phyloP scores from a whole-genome alignment of 2,888 invertebrate species.

The Ellobium chinense region DNA sequence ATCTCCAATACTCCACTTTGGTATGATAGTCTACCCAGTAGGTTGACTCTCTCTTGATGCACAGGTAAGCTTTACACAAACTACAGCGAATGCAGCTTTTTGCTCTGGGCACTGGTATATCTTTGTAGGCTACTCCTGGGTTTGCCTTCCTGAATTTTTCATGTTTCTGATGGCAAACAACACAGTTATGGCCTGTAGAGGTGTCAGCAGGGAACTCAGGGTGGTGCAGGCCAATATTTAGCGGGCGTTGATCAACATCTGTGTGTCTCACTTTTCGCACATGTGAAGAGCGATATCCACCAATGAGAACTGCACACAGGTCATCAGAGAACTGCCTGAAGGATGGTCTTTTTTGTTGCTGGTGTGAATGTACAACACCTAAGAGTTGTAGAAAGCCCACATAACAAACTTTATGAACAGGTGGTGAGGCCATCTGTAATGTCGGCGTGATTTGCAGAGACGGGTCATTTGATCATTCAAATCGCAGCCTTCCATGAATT shows the following conservation, averaged over 20 bases:
- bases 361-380: not conserved
- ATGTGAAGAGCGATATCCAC: not conserved
- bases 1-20: constrained; percentile 13
- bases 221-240: not conserved
- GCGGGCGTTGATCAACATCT: not conserved
- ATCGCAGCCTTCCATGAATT: constrained; percentile 47
- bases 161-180: constrained; percentile 8
- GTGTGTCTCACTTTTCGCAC: not conserved
- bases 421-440: constrained; percentile 45
- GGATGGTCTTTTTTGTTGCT: not conserved
- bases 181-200: constrained; percentile 2
- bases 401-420: constrained; percentile 48
- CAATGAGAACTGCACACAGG: not conserved
- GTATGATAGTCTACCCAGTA: constrained; percentile 11
- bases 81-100: constrained; percentile 1
- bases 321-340: not conserved
- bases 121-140: constrained; percentile 12
- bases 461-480: constrained; percentile 48
- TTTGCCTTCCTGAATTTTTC: not conserved
- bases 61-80: not conserved
- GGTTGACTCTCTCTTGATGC: constrained; percentile 3
- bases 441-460: constrained; percentile 35
- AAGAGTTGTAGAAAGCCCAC: constrained; percentile 20
- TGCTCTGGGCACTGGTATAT: not conserved
- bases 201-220: constrained; percentile 5